These are phyloP conservation scores for Corvus cornix DNA, from an alignment of 2,113 vertebrate species.

Conservation along the genomic window DNA sequence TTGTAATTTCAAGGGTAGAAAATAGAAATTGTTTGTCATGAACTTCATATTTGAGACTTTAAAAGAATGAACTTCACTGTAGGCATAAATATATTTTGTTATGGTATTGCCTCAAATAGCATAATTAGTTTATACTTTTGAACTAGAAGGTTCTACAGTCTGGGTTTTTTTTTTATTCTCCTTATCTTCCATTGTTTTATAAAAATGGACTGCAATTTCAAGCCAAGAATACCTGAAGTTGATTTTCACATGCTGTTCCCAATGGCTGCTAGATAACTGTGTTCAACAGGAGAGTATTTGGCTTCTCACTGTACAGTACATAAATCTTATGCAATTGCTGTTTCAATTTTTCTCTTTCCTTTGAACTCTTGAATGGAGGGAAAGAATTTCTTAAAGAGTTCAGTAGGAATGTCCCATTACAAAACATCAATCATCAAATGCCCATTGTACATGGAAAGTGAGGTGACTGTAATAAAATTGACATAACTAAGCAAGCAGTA, in stretches of 20 bases:
- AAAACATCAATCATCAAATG: constrained; percentile 57
- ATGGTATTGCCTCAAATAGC: background rate
- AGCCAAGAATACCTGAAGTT: constrained; percentile 23
- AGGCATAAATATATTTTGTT: background rate
- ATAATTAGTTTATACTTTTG: background rate
- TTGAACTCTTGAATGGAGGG: constrained; percentile 64
- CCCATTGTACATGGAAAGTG: constrained; percentile 52
- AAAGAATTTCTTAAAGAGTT: constrained; percentile 62
- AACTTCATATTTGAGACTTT: background rate
- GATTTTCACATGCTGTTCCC: background rate
- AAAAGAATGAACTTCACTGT: background rate
- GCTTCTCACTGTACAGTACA: constrained; percentile 66
- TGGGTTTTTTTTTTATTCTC: background rate
- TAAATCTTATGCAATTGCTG: constrained; percentile 62
- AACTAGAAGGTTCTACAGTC: background rate
- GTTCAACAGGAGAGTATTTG: constrained; percentile 49
- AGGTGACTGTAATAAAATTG: constrained; percentile 66
- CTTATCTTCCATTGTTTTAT: background rate
- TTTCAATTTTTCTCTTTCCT: constrained; percentile 60
- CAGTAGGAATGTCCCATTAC: constrained; percentile 52
- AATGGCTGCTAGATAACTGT: constrained; percentile 40
- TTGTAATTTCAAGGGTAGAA: background rate
- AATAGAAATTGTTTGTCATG: background rate
- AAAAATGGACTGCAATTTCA: background rate
- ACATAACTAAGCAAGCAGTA: constrained; percentile 55